A percentile compares a stretch with the other conserved stretches of the same genome.
Conservation (phyloP, 2,888 invertebrate genomes). For the Cryptocephalus primarius region DNA sequence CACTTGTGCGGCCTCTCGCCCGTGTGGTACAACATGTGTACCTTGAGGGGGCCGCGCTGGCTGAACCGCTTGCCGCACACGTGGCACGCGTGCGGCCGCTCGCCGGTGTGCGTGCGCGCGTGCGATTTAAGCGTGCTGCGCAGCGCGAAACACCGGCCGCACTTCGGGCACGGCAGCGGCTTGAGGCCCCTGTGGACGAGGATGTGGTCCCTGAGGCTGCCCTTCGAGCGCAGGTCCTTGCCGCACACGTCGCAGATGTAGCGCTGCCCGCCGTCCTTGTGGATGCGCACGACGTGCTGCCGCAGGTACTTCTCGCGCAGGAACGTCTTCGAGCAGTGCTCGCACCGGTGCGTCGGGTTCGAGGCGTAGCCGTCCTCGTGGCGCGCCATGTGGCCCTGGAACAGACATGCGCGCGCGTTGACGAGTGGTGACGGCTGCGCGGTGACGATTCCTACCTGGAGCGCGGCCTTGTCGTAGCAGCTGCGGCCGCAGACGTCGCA, state of each 20-base stretch:
- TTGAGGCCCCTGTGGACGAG: constrained; percentile 32
- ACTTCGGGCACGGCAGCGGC: constrained; percentile 40
- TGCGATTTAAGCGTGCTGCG: constrained; percentile 37
- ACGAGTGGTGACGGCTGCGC: too few species aligned
- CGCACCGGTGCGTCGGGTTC: constrained; percentile 13
- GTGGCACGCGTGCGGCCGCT: constrained; percentile 24
- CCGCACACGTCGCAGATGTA: constrained; percentile 41
- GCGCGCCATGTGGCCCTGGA: constrained; percentile 4
- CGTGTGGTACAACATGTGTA: constrained; percentile 28
- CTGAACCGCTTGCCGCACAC: constrained; percentile 29
- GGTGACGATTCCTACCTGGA: constrained; percentile 6
- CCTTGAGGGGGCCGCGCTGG: constrained; percentile 40
- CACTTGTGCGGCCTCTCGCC: constrained; percentile 15
- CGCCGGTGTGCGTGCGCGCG: constrained; percentile 33
- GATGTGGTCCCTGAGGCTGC: constrained; percentile 23
- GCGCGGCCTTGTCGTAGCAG: constrained; percentile 17
- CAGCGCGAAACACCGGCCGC: constrained; percentile 45
- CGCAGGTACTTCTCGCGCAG: constrained; percentile 14
- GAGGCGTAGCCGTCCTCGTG: constrained; percentile 15
- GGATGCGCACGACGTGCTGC: constrained; percentile 14
- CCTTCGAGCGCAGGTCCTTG: constrained; percentile 37
- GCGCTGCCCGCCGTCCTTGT: constrained; percentile 16
- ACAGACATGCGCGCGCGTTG: too few species aligned
- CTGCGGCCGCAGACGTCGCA: constrained; percentile 15
- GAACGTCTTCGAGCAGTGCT: constrained; percentile 15